Conservation (phyloP, 1,140 invertebrate species). For the Trypoxylus dichotomus region DNA sequence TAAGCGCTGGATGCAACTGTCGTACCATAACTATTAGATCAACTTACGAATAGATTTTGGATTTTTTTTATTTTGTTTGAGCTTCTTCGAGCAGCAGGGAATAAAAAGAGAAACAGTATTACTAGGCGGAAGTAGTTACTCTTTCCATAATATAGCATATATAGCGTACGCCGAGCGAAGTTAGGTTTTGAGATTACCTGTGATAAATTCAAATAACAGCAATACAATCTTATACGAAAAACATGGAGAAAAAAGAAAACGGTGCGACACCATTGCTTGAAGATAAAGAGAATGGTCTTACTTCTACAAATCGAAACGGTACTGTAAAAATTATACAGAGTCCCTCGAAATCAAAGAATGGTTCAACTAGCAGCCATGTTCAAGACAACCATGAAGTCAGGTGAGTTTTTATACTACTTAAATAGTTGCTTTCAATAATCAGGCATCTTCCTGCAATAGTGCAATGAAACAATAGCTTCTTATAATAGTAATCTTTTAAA, state of each 20-base stretch:
- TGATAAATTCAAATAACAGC: constrained; percentile 9
- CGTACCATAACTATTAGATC: not conserved
- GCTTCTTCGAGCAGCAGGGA: not conserved
- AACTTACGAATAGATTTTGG: not conserved
- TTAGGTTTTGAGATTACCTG: not conserved
- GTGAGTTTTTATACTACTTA: not conserved
- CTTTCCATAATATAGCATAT: not conserved
- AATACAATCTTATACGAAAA: not conserved
- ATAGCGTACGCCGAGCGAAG: not conserved
- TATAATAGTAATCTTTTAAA: no score
- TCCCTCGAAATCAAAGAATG: not conserved
- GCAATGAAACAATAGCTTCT: no score
- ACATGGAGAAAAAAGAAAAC: constrained; percentile 14
- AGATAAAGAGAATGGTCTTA: not conserved
- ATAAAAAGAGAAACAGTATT: not conserved
- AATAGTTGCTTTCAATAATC: no score
- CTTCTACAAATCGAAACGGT: not conserved
- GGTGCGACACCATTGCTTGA: not conserved
- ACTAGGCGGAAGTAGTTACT: not conserved
- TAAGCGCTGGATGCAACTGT: constrained; percentile 31
- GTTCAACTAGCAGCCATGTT: not conserved
- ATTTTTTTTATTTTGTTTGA: constrained; percentile 16
- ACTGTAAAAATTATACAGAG: not conserved
- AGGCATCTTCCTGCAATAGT: no score
- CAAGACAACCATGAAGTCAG: constrained; percentile 8